phyloP scores from a whole-genome alignment of 37 sponge, comb jelly and placozoan genomes.

The Amphimedon queenslandica region DNA sequence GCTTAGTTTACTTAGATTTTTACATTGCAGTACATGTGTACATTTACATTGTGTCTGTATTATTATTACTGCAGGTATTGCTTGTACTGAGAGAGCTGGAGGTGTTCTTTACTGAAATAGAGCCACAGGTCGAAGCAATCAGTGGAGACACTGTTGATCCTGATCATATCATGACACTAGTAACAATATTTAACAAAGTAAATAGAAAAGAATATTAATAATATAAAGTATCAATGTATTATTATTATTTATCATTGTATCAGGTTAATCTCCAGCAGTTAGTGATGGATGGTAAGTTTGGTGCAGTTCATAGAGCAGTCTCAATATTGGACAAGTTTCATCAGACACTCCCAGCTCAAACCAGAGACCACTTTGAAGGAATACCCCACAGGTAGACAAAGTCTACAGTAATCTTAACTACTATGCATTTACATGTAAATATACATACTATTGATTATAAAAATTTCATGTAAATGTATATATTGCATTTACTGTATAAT shows the following conservation, averaged over 20 bases:
- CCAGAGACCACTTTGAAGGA: slow-evolving; percentile 45
- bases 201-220: background rate
- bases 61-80: background rate
- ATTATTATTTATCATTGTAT: background rate
- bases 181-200: slow-evolving; percentile 66
- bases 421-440: background rate
- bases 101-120: slow-evolving; percentile 60
- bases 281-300: slow-evolving; percentile 81
- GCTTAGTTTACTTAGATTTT: background rate
- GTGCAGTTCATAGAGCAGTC: slow-evolving; percentile 64
- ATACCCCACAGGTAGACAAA: slow-evolving; percentile 69
- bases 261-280: slow-evolving; percentile 61
- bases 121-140: slow-evolving; percentile 74
- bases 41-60: background rate
- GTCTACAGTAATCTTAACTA: background rate
- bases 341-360: slow-evolving; percentile 31
- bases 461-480: background rate
- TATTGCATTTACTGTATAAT: background rate
- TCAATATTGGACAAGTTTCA: slow-evolving; percentile 50
- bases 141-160: slow-evolving; percentile 51
- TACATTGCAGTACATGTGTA: background rate
- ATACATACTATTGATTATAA: background rate
- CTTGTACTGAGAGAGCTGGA: slow-evolving; percentile 50
- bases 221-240: background rate
- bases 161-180: slow-evolving; percentile 45